These are phyloP conservation scores for Caenorhabditis japonica DNA, from an alignment of 2,888 invertebrate species.

Conservation along the genomic window DNA sequence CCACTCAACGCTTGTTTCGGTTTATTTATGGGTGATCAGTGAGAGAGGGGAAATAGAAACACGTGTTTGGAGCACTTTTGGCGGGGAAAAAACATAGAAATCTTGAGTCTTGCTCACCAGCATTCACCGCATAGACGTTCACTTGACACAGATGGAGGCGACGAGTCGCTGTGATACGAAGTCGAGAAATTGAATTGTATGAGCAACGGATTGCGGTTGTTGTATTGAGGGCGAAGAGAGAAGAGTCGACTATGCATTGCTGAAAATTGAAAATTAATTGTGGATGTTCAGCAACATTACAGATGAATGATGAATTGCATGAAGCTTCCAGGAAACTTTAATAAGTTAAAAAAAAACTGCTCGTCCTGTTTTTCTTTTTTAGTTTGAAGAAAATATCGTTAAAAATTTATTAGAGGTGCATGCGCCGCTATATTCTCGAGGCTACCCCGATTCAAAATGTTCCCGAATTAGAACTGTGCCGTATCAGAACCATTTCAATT, in stretches of 20 bases:
- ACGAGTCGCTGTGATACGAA: conserved; percentile 58
- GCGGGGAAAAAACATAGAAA: conserved; percentile 2
- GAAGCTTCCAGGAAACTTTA: too few species aligned
- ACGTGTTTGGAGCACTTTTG: conserved; percentile 45
- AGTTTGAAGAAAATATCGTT: too few species aligned
- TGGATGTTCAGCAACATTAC: too few species aligned
- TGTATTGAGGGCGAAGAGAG: conserved; percentile 48
- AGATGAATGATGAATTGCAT: too few species aligned
- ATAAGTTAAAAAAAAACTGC: too few species aligned
- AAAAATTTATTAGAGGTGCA: too few species aligned
- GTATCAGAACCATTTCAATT: too few species aligned
- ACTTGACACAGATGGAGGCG: conserved; percentile 67
- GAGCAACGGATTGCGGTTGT: conserved; percentile 50
- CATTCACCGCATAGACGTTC: conserved; percentile 68
- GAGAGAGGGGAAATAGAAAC: conserved; percentile 15
- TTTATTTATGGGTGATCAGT: conserved; percentile 14
- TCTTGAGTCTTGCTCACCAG: conserved; percentile 54
- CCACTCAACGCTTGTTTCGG: conserved; percentile 15
- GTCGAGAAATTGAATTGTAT: conserved; percentile 48
- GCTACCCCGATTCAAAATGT: too few species aligned
- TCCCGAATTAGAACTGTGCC: too few species aligned
- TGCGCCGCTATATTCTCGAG: too few species aligned
- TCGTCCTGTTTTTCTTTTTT: too few species aligned
- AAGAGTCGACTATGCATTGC: conserved; percentile 44
- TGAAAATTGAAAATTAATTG: too few species aligned